Evolutionary conservation across 2,888 invertebrate genomes (phyloP).

Genomic region (Cephus nigrinus): DNA sequence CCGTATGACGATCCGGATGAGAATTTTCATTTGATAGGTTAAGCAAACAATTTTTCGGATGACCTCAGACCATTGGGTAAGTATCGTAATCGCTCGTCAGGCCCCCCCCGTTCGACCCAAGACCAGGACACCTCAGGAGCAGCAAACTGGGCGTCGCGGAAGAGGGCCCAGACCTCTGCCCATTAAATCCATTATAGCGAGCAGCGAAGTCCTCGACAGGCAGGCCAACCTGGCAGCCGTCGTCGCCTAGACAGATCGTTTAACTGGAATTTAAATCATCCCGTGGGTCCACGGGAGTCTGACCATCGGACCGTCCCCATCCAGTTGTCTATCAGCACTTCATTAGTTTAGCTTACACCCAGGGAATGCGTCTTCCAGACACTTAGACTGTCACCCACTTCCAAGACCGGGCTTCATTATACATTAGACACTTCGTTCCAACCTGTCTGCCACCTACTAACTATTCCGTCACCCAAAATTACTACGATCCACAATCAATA

Average conservation of each 20-base stretch:
- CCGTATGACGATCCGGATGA: background rate
- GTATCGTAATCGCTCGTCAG: background rate
- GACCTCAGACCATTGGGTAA: background rate
- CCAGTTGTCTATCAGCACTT: constrained; percentile 40
- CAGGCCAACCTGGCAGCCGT: constrained; percentile 13
- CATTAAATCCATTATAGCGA: constrained; percentile 59
- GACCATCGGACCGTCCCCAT: background rate
- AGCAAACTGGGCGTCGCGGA: background rate
- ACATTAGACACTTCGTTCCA: background rate
- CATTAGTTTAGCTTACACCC: constrained; percentile 40
- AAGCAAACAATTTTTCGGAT: no score
- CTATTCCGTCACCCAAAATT: background rate
- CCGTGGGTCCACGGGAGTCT: constrained; percentile 19
- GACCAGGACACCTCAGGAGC: background rate
- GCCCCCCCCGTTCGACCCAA: background rate
- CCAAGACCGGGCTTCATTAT: background rate
- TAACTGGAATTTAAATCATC: constrained; percentile 57
- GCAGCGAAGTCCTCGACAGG: constrained; percentile 38
- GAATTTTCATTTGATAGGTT: no score
- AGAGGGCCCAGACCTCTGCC: constrained; percentile 35
- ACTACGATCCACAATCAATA: background rate
- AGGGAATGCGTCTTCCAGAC: background rate
- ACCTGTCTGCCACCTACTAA: background rate
- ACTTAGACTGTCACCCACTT: background rate
- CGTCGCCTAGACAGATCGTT: constrained; percentile 45